phyloP scores from a whole-genome alignment of 2,797 vertebrate genomes.

The Anguilla obscura region DNA sequence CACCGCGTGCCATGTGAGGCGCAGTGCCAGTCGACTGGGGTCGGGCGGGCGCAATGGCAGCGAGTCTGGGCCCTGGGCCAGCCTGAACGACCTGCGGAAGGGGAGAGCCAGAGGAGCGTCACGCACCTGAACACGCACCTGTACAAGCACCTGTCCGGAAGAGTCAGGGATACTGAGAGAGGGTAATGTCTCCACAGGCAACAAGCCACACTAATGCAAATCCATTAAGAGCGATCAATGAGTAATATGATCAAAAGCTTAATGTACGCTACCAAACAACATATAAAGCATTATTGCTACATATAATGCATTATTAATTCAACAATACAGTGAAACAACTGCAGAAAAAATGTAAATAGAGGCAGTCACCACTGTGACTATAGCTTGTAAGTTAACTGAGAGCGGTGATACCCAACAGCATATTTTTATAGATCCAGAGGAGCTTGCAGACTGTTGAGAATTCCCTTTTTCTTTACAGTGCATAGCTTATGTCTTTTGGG shows the following conservation, averaged over 20 bases:
- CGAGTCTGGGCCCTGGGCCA: neutral
- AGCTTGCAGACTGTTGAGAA: neutral
- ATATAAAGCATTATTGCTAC: neutral
- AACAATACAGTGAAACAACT: neutral
- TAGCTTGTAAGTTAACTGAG: neutral
- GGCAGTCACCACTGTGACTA: neutral
- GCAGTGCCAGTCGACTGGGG: constrained; percentile 4
- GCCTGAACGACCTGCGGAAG: neutral
- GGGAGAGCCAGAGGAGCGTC: neutral
- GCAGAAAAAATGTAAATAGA: neutral
- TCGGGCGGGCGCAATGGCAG: neutral
- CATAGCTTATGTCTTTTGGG: neutral
- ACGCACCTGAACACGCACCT: neutral
- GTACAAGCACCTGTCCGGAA: neutral
- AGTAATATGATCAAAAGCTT: neutral
- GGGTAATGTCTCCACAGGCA: neutral
- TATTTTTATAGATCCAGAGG: neutral
- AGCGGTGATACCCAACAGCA: neutral
- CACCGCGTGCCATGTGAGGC: constrained; percentile 80
- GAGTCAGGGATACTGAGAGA: neutral
- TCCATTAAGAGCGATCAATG: neutral
- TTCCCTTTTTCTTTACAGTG: neutral
- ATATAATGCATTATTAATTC: neutral
- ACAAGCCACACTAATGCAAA: neutral
- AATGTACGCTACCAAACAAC: neutral